A percentile compares a stretch with the other conserved stretches of the same genome.
phyloP scores from a whole-genome alignment of 2,113 vertebrate species.

The Perognathus longimembris region DNA sequence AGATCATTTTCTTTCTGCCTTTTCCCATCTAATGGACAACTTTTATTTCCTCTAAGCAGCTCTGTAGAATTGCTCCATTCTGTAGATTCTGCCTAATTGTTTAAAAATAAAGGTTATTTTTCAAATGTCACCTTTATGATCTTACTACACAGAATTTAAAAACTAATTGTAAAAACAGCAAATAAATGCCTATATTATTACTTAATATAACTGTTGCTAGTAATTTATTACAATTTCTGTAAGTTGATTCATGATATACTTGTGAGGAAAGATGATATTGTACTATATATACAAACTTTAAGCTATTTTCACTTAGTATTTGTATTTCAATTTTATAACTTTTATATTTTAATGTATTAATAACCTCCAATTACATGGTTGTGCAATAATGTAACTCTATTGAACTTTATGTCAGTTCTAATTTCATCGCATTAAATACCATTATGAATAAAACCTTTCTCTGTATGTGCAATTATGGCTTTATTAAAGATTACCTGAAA shows the following conservation, averaged over 20 bases:
- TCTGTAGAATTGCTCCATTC: not conserved
- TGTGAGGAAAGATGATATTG: not conserved
- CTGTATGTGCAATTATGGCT: not conserved
- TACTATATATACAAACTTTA: not conserved
- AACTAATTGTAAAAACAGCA: not conserved
- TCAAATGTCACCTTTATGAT: not conserved
- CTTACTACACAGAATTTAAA: not conserved
- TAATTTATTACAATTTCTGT: not conserved
- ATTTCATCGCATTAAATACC: not conserved
- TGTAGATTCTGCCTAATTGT: not conserved
- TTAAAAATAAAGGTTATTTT: not conserved
- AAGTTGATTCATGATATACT: not conserved
- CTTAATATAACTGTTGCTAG: not conserved
- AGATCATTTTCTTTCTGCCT: not conserved
- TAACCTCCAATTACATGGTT: not conserved
- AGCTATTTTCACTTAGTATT: not conserved
- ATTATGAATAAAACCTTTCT: not conserved
- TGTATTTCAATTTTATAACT: not conserved
- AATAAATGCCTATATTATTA: not conserved
- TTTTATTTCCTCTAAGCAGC: no score
- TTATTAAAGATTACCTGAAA: conserved; percentile 36
- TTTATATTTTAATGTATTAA: not conserved
- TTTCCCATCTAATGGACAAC: no score
- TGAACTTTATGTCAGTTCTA: conserved; percentile 21
- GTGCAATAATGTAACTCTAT: not conserved